These are phyloP conservation scores for Acanthiza pusilla DNA, from an alignment of 2,797 vertebrate species.

Conservation along the genomic window DNA sequence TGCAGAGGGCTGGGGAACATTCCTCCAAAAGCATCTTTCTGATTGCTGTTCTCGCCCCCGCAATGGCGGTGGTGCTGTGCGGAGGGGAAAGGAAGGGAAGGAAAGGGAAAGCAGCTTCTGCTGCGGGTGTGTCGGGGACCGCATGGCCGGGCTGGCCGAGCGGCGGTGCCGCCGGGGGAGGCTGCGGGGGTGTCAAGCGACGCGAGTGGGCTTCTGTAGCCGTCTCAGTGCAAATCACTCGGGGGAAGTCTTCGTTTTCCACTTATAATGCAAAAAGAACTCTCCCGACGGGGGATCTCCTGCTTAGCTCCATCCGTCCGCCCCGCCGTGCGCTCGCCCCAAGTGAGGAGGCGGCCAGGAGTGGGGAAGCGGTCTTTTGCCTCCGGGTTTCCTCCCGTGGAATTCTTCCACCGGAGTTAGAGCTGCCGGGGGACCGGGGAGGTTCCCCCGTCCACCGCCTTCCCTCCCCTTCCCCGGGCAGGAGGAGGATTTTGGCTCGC, in stretches of 20 bases:
- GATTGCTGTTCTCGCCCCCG: no score
- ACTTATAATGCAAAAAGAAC: neutral
- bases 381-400: neutral
- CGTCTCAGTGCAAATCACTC: neutral
- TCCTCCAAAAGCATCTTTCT: neutral
- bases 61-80: accelerated
- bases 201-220: neutral
- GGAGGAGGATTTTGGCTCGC: neutral
- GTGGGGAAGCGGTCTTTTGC: neutral
- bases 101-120: neutral
- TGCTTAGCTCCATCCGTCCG: neutral
- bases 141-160: neutral
- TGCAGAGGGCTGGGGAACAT: neutral
- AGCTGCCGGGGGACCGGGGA: neutral
- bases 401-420: neutral
- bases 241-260: neutral
- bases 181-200: neutral
- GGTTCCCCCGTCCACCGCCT: neutral
- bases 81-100: no score
- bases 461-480: neutral
- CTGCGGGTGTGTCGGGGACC: accelerated
- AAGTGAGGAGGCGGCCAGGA: neutral
- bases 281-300: neutral
- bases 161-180: accelerated
- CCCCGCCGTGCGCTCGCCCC: neutral